Conservation (phyloP, 2,113 vertebrate species). For the Xyliphius kryptos region DNA sequence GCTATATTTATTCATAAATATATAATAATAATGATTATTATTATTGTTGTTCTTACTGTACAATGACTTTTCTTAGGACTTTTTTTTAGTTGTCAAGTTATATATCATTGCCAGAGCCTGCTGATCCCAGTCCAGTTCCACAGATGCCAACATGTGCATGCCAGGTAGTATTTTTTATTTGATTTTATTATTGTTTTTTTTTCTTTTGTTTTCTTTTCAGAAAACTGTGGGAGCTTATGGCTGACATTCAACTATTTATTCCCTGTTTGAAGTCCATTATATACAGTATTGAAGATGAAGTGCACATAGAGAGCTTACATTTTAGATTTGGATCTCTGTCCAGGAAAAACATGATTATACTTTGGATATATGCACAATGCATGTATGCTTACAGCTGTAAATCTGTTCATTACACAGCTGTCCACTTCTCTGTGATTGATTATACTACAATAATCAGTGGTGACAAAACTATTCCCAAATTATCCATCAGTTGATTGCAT, state of each 20-base stretch:
- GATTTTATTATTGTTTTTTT: too few species aligned
- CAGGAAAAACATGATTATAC: slow-evolving; percentile 10
- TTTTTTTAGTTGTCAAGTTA: slow-evolving; percentile 12
- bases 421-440: slow-evolving; percentile 25
- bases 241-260: slow-evolving; percentile 11
- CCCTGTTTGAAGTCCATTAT: slow-evolving; percentile 1
- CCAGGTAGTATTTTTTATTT: slow-evolving; percentile 15
- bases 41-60: too few species aligned
- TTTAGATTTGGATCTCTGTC: slow-evolving; percentile 12
- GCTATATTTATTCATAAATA: too few species aligned
- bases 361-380: background rate
- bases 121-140: too few species aligned
- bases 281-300: slow-evolving; percentile 14
- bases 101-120: too few species aligned
- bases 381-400: background rate
- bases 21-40: too few species aligned
- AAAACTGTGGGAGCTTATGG: background rate
- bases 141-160: background rate
- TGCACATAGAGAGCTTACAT: background rate
- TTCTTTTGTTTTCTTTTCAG: slow-evolving; percentile 2
- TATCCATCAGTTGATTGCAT: too few species aligned
- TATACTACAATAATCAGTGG: slow-evolving; percentile 24
- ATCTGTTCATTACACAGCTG: background rate
- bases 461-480: too few species aligned
- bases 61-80: too few species aligned